These are phyloP conservation scores for Nyctereutes procyonoides DNA, from an alignment of 2,113 vertebrate species.

Conservation along the genomic window DNA sequence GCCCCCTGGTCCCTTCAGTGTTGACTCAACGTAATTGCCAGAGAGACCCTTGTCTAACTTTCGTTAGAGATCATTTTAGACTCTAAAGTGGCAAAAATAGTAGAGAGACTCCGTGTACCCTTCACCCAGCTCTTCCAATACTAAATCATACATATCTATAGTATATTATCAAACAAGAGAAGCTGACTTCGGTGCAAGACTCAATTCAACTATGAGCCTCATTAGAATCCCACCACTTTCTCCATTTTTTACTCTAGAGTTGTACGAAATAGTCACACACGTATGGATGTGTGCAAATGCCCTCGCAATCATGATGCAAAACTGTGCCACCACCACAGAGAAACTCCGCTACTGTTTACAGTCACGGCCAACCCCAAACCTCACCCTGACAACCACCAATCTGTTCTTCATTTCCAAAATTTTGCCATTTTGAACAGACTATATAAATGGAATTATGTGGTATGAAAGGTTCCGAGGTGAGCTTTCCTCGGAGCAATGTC, in stretches of 20 bases:
- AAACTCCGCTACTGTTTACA: not conserved
- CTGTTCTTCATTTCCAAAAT: not conserved
- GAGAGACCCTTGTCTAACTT: not conserved
- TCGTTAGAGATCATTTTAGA: not conserved
- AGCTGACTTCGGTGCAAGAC: not conserved
- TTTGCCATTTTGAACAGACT: not conserved
- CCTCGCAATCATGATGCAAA: not conserved
- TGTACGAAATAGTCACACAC: not conserved
- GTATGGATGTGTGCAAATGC: not conserved
- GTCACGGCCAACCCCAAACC: not conserved
- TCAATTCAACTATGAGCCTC: not conserved
- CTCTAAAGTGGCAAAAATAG: conserved; percentile 33
- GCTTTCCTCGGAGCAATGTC: not conserved
- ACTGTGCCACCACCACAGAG: not conserved
- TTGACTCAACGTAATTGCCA: not conserved
- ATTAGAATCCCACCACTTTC: not conserved
- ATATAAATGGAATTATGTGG: not conserved
- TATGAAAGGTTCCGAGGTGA: not conserved
- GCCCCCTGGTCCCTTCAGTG: not conserved
- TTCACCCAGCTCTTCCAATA: not conserved
- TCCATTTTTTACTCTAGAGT: not conserved
- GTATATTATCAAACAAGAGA: not conserved
- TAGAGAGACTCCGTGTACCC: not conserved
- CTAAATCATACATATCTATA: not conserved
- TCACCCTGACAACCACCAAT: not conserved